A percentile compares a stretch with the other conserved stretches of the same genome.
phyloP scores from a whole-genome alignment of 2,797 vertebrate genomes.

The Nothura maculosa region DNA sequence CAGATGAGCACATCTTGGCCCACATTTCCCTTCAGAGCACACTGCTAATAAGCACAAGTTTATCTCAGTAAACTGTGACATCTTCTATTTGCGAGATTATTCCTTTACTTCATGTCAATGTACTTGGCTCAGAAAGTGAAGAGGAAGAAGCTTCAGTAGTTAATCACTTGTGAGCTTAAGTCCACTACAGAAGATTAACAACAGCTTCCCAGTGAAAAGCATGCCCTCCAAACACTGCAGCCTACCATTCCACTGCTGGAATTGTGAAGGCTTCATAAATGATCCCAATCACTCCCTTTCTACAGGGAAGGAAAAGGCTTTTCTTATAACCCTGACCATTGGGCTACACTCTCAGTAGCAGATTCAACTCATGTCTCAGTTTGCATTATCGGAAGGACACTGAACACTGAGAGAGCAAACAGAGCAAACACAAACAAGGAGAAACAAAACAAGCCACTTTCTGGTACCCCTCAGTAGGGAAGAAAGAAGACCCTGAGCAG shows the following conservation, averaged over 20 bases:
- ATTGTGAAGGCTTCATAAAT: background rate
- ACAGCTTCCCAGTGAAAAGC: background rate
- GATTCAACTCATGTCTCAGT: background rate
- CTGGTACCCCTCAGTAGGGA: no score
- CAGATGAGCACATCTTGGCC: background rate
- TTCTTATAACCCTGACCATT: background rate
- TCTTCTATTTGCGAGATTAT: background rate
- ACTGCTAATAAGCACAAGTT: background rate
- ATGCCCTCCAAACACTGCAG: background rate
- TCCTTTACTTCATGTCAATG: background rate
- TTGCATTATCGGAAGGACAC: background rate
- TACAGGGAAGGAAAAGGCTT: background rate
- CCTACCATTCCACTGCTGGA: accelerated
- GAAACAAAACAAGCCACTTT: background rate
- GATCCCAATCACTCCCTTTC: background rate
- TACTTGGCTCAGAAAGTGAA: background rate
- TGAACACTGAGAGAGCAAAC: background rate
- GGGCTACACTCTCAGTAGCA: background rate
- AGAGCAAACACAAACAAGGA: background rate
- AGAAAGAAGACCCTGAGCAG: background rate
- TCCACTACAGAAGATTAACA: accelerated
- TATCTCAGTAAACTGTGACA: background rate
- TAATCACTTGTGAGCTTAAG: background rate
- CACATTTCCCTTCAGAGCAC: background rate
- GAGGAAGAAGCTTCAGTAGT: background rate